These are phyloP conservation scores for Azorinus chamasolen DNA, from an alignment of 2,888 invertebrate species.

Conservation along the genomic window DNA sequence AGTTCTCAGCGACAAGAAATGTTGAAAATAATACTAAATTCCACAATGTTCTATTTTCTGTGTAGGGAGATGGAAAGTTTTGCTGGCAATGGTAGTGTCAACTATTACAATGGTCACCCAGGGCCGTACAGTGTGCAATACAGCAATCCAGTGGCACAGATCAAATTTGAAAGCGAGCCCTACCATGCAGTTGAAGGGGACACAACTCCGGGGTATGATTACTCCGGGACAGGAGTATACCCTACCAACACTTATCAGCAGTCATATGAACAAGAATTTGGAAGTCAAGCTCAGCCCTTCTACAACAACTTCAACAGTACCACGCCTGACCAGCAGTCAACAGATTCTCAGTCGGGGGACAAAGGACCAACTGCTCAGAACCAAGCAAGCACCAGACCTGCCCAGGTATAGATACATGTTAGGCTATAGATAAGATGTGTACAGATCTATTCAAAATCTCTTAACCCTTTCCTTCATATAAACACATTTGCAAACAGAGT, in stretches of 20 bases:
- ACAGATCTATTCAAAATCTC: no score
- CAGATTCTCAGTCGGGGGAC: not conserved
- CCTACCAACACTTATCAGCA: constrained; percentile 7
- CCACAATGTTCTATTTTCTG: no score
- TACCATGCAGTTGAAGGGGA: constrained; percentile 24
- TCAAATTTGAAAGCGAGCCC: constrained; percentile 44
- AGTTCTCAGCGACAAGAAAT: no score
- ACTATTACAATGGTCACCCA: constrained; percentile 35
- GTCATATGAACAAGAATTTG: constrained; percentile 21
- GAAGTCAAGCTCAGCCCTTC: not conserved
- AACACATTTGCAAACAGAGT: no score
- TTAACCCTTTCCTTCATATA: no score
- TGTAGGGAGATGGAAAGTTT: constrained; percentile 2
- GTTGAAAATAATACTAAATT: no score
- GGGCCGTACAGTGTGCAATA: constrained; percentile 1
- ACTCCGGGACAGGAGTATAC: constrained; percentile 11
- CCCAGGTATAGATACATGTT: no score
- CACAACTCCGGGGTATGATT: constrained; percentile 21
- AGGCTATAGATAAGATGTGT: no score
- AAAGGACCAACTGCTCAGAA: not conserved
- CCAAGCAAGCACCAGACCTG: not conserved
- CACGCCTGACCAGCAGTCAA: no score
- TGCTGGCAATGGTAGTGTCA: constrained; percentile 15
- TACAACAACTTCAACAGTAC: not conserved
- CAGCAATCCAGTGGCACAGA: constrained; percentile 15